Evolutionary conservation across 2,888 invertebrate genomes (phyloP).

Genomic region (Salpingus planirostris): DNA sequence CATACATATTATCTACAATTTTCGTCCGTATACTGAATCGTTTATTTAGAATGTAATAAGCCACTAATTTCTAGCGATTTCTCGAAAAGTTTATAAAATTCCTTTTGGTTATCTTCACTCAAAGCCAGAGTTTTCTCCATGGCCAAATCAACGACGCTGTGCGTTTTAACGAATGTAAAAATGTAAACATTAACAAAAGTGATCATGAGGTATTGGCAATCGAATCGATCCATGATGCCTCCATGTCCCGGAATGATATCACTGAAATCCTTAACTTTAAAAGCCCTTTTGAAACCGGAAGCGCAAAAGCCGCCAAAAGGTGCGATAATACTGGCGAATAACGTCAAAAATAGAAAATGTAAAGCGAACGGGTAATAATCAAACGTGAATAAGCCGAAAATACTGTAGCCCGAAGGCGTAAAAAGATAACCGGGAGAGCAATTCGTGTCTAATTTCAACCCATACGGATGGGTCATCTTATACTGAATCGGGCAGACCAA

Average conservation of each 20-base stretch:
- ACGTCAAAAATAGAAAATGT: slow-evolving; percentile 85
- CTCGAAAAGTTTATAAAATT: slow-evolving; percentile 80
- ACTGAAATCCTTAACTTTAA: slow-evolving; percentile 96
- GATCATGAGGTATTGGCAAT: slow-evolving; percentile 99
- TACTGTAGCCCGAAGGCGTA: slow-evolving; percentile 6
- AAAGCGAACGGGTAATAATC: slow-evolving; percentile 82
- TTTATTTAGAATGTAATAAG: too few relatives aligned
- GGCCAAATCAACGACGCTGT: slow-evolving; percentile 84
- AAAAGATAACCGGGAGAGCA: slow-evolving; percentile 25
- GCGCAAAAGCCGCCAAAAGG: slow-evolving; percentile 99
- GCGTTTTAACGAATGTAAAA: slow-evolving; percentile 87
- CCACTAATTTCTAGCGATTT: too few relatives aligned
- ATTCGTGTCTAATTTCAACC: slow-evolving; percentile 16
- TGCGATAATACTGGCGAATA: slow-evolving; percentile 96
- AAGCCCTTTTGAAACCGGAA: slow-evolving; percentile 97
- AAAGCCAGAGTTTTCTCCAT: slow-evolving; percentile 84
- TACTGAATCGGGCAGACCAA: slow-evolving; percentile 29
- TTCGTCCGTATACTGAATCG: too few relatives aligned
- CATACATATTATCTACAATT: too few relatives aligned
- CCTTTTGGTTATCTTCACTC: slow-evolving; percentile 85
- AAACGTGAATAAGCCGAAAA: slow-evolving; percentile 6
- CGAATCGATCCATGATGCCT: slow-evolving; percentile 98
- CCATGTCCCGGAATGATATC: slow-evolving; percentile 99
- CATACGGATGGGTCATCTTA: slow-evolving; percentile 37
- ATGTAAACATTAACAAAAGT: slow-evolving; percentile 99